These are phyloP conservation scores for Conus betulinus DNA, from an alignment of 1,140 invertebrate genomes.

Conservation along the genomic window DNA sequence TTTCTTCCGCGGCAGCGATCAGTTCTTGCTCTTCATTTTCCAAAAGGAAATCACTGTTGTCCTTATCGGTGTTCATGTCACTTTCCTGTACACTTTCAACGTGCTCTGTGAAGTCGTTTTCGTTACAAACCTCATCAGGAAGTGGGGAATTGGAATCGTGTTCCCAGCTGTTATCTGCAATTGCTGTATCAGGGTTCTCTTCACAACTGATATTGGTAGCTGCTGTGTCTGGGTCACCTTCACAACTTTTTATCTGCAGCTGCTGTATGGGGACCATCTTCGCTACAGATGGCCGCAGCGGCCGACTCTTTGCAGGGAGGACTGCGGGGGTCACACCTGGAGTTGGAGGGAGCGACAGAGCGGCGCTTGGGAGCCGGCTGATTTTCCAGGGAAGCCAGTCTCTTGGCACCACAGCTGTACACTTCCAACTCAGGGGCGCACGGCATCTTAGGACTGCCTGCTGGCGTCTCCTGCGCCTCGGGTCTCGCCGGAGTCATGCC, in stretches of 20 bases:
- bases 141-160: too few species aligned
- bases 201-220: too few species aligned
- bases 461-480: not conserved
- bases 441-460: conserved; percentile 5
- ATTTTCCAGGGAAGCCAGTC: not conserved
- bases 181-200: too few species aligned
- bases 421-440: not conserved
- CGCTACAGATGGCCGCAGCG: not conserved
- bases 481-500: conserved; percentile 12
- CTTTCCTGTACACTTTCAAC: not conserved
- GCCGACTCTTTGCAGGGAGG: not conserved
- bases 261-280: not conserved
- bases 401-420: not conserved
- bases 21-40: not conserved
- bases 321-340: not conserved
- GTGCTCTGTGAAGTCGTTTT: not conserved
- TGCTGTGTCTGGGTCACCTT: too few species aligned
- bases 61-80: not conserved
- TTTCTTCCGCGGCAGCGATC: conserved; percentile 17
- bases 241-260: too few species aligned
- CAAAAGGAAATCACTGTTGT: not conserved
- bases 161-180: too few species aligned
- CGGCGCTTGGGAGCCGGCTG: conserved; percentile 19
- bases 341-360: not conserved
- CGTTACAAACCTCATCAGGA: not conserved